Evolutionary conservation across 2,797 vertebrate genomes (phyloP), one percentile per base, ranked within the genome.

Genomic region (Myotis vivesi): DNA sequence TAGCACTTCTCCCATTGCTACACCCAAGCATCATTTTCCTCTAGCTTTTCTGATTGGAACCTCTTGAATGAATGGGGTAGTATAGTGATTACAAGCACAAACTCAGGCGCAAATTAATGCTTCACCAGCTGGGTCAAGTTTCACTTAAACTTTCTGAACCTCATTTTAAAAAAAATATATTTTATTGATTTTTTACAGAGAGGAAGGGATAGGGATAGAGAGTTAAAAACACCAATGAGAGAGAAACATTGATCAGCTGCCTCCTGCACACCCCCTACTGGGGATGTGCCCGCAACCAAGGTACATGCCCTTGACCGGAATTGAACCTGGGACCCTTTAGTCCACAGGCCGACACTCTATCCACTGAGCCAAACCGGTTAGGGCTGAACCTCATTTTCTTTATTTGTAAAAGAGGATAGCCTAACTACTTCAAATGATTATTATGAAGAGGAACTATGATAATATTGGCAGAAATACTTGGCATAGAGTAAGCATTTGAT

Each of bases 381-480:
- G 9, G 41, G 9, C n/a, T 80, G 71, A 89, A 41, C 41, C 33
- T 10, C 44, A 46, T 90, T 84, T 84, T 72, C 36, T 95, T 89
- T 88, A 73, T 62, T 53, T 79, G 73, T 94, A 75, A 79, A 91
- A 82, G 23, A 5, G 0, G 3, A 11, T 80, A 38, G 55, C 15
- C 53, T 84, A 51, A 90, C 38, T 90, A 59, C 38, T 82, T 92
- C 16, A 19, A 25, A 75, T 62, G 25, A 44, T 81, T 73, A 62
- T 94, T 68, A 13, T 59, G 1, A 89, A 91, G 64, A 95, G 22
- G 38, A 59, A 9, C 36, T 80, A 30, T 87, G 49, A 71, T 72
- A 41, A 89, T 12, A 9, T 80, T 84, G 69, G 38, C 66, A 81
- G 72, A 84, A 84, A 88, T 90, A 82, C 38, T 91, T 95, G 66